Conservation (phyloP, 2,888 invertebrate genomes). For the Hyposoter dolosus region DNA sequence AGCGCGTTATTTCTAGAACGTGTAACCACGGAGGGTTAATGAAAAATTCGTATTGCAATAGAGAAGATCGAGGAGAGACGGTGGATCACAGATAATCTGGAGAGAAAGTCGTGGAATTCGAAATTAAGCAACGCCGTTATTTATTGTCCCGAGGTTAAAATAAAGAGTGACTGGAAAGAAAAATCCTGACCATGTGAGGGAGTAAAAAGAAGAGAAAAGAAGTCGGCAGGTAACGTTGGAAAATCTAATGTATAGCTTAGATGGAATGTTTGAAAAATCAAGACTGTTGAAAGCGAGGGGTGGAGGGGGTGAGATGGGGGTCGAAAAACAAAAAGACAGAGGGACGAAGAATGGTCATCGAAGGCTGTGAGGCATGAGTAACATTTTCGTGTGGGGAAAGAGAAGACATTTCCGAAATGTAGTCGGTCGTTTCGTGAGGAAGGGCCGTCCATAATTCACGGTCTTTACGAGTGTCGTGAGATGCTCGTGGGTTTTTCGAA, state of each 20-base stretch:
- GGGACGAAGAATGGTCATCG: conserved; percentile 32
- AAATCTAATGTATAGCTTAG: conserved; percentile 54
- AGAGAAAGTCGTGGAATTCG: conserved; percentile 44
- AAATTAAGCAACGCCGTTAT: conserved; percentile 23
- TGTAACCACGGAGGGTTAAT: no score
- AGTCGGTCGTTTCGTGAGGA: conserved; percentile 32
- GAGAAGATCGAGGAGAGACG: no score
- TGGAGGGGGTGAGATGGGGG: not conserved
- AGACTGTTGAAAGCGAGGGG: not conserved
- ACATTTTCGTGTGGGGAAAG: not conserved
- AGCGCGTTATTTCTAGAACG: no score
- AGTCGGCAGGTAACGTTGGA: conserved; percentile 60
- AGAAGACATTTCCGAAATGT: conserved; percentile 35
- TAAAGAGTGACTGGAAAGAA: conserved; percentile 16
- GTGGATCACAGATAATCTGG: not conserved
- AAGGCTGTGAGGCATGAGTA: not conserved
- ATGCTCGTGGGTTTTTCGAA: conserved; percentile 60
- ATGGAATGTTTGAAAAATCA: conserved; percentile 41
- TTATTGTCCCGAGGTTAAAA: conserved; percentile 30
- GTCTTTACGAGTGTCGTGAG: conserved; percentile 72
- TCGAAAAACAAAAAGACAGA: conserved; percentile 15
- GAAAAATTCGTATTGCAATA: no score
- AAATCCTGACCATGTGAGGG: not conserved
- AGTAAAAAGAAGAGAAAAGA: not conserved
- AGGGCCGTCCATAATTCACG: conserved; percentile 75